These are phyloP conservation scores for Netelia virgata DNA, from an alignment of 2,888 invertebrate species.

Conservation along the genomic window DNA sequence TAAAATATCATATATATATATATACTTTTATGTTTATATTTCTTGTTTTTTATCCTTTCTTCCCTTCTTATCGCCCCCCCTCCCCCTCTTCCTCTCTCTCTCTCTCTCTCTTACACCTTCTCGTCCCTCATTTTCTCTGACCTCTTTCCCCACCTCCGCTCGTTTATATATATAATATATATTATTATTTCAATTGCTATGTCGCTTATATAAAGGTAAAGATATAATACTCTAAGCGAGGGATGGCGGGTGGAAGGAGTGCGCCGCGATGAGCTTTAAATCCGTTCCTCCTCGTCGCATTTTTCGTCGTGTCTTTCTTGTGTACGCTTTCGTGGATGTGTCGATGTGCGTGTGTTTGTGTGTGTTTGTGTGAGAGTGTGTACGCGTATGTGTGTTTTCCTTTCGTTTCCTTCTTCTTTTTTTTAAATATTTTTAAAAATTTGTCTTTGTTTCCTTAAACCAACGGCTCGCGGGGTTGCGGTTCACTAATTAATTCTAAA, in stretches of 20 bases:
- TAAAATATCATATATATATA: slow-evolving; percentile 79
- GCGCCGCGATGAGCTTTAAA: slow-evolving; percentile 72
- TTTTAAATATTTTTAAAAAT: slow-evolving; percentile 5
- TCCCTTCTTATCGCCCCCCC: slow-evolving; percentile 17
- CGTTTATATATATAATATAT: slow-evolving; percentile 75
- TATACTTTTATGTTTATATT: slow-evolving; percentile 66
- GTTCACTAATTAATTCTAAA: slow-evolving; percentile 55
- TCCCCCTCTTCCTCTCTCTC: slow-evolving; percentile 25
- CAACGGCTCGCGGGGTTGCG: slow-evolving; percentile 66
- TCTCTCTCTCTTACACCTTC: slow-evolving; percentile 32
- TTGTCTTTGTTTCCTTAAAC: slow-evolving; percentile 30
- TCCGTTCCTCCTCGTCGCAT: slow-evolving; percentile 56
- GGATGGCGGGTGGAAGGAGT: slow-evolving; percentile 81
- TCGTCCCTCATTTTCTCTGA: slow-evolving; percentile 24
- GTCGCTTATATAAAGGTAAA: slow-evolving; percentile 82
- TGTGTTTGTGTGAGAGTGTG: background rate
- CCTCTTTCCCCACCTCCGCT: slow-evolving; percentile 38
- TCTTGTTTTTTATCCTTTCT: slow-evolving; percentile 50
- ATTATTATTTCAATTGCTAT: slow-evolving; percentile 82
- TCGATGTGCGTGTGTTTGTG: background rate
- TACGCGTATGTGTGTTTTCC: slow-evolving; percentile 8
- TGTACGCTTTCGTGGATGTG: background rate
- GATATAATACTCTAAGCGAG: slow-evolving; percentile 83
- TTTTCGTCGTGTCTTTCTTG: slow-evolving; percentile 36
- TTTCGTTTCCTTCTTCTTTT: slow-evolving; percentile 32